Percentiles rank a stretch among this genome's conserved stretches.
Evolutionary conservation across 2,113 vertebrate genomes (phyloP).

Genomic region (Aythya baeri): DNA sequence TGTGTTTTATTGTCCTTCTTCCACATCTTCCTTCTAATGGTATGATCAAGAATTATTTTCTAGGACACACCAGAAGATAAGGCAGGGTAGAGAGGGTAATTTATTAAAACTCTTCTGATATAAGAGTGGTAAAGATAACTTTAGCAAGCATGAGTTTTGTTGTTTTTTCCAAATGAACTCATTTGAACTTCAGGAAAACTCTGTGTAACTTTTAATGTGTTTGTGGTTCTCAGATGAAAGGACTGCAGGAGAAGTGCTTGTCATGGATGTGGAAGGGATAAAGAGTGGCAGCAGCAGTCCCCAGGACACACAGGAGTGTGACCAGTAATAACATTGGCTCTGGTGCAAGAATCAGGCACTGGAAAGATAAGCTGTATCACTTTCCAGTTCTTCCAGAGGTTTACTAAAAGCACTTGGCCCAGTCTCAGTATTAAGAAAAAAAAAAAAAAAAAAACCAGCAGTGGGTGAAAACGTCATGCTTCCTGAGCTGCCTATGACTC

Average conservation of each 20-base stretch:
- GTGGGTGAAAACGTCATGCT: background rate
- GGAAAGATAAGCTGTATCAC: background rate
- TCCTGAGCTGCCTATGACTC: background rate
- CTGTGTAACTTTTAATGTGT: background rate
- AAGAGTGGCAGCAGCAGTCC: background rate
- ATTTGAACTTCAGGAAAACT: background rate
- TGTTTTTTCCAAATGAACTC: background rate
- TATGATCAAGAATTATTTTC: background rate
- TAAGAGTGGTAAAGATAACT: background rate
- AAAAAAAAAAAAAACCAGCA: background rate
- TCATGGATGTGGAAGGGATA: background rate
- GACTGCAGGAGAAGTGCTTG: background rate
- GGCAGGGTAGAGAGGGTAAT: background rate
- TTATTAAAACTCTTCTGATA: background rate
- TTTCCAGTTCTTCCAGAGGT: background rate
- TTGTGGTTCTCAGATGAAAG: background rate
- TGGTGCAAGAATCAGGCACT: background rate
- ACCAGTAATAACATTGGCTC: background rate
- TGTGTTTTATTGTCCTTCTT: background rate
- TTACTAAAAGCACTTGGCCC: background rate
- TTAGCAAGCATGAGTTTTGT: background rate
- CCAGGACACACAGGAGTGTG: background rate
- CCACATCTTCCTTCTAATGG: background rate
- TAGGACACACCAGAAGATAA: rapidly evolving
- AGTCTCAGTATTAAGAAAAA: background rate